phyloP scores from a whole-genome alignment of 2,888 invertebrate species.

The Acanthopleura granulata region DNA sequence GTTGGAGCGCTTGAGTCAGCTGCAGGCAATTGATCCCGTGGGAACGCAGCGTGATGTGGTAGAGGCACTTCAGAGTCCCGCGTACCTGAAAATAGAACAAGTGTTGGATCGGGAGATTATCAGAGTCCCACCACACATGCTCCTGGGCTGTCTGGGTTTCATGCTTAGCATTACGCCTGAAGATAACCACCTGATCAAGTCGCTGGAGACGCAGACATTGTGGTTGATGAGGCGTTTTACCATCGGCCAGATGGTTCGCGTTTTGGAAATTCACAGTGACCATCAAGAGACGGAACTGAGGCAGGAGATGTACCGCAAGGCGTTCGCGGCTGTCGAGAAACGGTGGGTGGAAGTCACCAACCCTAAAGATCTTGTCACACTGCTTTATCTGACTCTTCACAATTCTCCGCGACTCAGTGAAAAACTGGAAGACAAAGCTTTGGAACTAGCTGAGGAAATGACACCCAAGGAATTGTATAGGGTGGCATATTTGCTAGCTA shows the following conservation, averaged over 20 bases:
- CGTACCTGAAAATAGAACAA: neutral
- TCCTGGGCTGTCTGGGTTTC: slow-evolving; percentile 23
- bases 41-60: neutral
- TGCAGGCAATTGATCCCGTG: neutral
- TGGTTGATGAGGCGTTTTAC: slow-evolving; percentile 29
- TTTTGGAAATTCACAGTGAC: slow-evolving; percentile 25
- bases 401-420: slow-evolving; percentile 22
- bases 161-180: slow-evolving; percentile 23
- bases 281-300: slow-evolving; percentile 28
- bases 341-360: slow-evolving; percentile 33
- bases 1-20: neutral
- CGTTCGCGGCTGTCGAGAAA: slow-evolving; percentile 19
- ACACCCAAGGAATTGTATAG: slow-evolving; percentile 31
- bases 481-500: slow-evolving; percentile 31
- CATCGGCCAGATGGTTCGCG: slow-evolving; percentile 21
- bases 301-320: slow-evolving; percentile 21
- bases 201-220: slow-evolving; percentile 27
- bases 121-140: slow-evolving; percentile 3
- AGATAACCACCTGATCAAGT: slow-evolving; percentile 29
- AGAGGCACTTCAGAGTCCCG: neutral
- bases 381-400: slow-evolving; percentile 27
- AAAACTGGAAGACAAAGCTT: slow-evolving; percentile 30
- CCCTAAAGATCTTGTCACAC: slow-evolving; percentile 29
- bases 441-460: slow-evolving; percentile 32
- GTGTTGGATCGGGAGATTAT: neutral